Evolutionary conservation across 1,140 invertebrate genomes (phyloP).

Genomic region (Marisa cornuarietis): DNA sequence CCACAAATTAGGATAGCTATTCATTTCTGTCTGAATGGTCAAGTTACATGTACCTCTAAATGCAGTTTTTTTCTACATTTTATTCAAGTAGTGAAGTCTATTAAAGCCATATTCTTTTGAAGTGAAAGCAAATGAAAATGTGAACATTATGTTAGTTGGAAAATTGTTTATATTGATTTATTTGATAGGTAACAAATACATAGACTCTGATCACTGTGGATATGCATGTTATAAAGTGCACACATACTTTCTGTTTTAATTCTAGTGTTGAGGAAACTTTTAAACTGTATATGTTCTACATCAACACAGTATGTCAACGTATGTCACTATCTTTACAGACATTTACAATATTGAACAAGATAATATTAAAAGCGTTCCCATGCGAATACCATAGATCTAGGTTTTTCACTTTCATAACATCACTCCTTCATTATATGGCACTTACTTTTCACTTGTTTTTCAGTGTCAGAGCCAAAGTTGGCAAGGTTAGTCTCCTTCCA

Average conservation of each 20-base stretch:
- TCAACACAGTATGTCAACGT: too few relatives aligned
- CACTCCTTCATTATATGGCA: neutral
- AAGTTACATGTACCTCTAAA: neutral
- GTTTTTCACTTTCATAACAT: neutral
- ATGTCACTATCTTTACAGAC: too few relatives aligned
- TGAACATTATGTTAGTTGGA: too few relatives aligned
- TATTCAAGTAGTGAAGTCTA: neutral
- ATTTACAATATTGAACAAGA: too few relatives aligned
- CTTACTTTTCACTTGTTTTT: conserved; percentile 62
- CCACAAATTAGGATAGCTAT: too few relatives aligned
- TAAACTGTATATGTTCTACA: too few relatives aligned
- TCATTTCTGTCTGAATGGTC: too few relatives aligned
- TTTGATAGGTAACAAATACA: neutral
- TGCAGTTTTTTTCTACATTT: neutral
- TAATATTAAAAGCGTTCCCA: too few relatives aligned
- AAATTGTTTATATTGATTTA: neutral
- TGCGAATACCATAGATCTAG: neutral
- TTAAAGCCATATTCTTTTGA: neutral
- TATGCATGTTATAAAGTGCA: too few relatives aligned
- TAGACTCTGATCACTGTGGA: neutral
- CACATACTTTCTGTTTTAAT: too few relatives aligned
- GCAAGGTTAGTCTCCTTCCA: conserved; percentile 60
- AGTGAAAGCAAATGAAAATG: too few relatives aligned
- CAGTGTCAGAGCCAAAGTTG: conserved; percentile 54
- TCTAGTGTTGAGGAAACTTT: too few relatives aligned